Base-by-base conservation (phyloP, 2,888 invertebrate genomes). In the Plebejus melissa region DNA sequence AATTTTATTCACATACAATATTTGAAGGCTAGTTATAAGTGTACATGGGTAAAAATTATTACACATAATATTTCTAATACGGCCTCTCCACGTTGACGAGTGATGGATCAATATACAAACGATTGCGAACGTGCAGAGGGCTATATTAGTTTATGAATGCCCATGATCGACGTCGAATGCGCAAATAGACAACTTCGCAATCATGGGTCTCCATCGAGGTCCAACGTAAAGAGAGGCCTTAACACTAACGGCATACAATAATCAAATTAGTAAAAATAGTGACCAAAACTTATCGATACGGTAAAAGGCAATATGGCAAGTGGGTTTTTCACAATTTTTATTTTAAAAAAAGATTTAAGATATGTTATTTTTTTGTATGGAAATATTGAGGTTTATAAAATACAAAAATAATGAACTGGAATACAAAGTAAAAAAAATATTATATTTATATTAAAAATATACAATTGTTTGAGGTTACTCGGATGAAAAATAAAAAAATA, bases 231-330 rank as follows among this genome's bases (percentile, higher is more conserved):
- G 54, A 54, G 54, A 1, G 54, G 54, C 4, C 54, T 54, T n/a
- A 58, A 22, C 4, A 28, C 60, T 60, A 60, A 9, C 22, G 60
- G 9, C 22, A 28, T 28, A 60, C 28, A 7, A 3, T 58, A 58
- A 22, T 81, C 76, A 80, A 76, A 79, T 85, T 38, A 70, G 2
- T 70, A 1, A 70, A 69, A 70, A 70, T 38, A 70, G n/a, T 70
- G 70, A 70, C 70, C 36, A 70, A 70, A 70, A 70, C 41, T 38
- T 70, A 70, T 70, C 16, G 6, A 70, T 70, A 70, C 70, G n/a
- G 41, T 70, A 70, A 38, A 70, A 70, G 70, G 70, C 70, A 70
- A 70, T 70, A 70, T 70, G 70, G 70, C 70, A 38, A 70, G 70
- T 70, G 70, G 70, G 70, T 70, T 38, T 70, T 6, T 70, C 38